Percentiles rank a stretch among this genome's conserved stretches.
Conservation (phyloP, 2,113 vertebrate genomes). For the Gambusia holbrooki region DNA sequence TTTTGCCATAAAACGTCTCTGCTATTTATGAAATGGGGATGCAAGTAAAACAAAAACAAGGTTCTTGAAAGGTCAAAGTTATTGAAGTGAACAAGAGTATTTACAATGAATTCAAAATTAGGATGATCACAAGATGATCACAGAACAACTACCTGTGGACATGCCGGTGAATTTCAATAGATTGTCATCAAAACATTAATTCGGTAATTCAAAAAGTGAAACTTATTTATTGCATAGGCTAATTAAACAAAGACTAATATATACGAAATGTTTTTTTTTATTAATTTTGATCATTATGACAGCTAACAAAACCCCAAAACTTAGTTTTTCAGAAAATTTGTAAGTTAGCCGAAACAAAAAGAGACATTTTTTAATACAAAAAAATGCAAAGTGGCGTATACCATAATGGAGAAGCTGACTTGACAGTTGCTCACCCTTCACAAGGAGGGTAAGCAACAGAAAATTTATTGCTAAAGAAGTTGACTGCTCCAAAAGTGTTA, state of each 20-base stretch:
- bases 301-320: too few species aligned
- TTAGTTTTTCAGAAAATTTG: too few species aligned
- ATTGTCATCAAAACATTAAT: neutral
- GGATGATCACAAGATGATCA: neutral
- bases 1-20: neutral
- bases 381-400: neutral
- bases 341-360: too few species aligned
- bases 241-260: neutral
- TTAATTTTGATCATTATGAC: too few species aligned
- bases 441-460: neutral
- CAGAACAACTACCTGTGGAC: neutral
- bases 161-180: neutral
- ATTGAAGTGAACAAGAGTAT: neutral
- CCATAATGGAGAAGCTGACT: neutral
- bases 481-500: neutral
- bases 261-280: too few species aligned
- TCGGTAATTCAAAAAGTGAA: neutral
- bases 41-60: slow-evolving; percentile 10
- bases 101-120: neutral
- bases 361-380: neutral
- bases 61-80: neutral
- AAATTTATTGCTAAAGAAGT: neutral
- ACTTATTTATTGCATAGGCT: neutral
- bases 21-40: neutral
- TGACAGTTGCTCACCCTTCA: neutral